Evolutionary conservation across 2,113 vertebrate species (phyloP).

Genomic region (Xenopus borealis): DNA sequence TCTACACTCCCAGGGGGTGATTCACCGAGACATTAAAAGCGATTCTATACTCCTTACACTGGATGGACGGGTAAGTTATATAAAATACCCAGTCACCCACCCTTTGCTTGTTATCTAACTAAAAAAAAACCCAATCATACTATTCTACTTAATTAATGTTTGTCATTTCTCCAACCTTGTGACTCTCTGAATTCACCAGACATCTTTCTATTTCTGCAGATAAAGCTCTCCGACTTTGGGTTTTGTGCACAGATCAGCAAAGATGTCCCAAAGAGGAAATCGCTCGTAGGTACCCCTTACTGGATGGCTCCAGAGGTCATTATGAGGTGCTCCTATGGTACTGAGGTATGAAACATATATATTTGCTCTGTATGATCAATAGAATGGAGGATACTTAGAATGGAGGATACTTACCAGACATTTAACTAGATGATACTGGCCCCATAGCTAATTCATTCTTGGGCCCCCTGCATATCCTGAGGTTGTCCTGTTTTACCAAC

Average conservation of each 20-base stretch:
- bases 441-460: too few relatives aligned
- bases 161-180: neutral
- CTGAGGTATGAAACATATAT: constrained; percentile 73
- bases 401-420: too few relatives aligned
- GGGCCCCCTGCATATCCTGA: too few relatives aligned
- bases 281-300: constrained; percentile 93
- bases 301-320: constrained; percentile 99
- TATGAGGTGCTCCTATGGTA: constrained; percentile 89
- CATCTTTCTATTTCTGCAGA: constrained; percentile 61
- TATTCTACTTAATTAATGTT: neutral
- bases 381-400: too few relatives aligned
- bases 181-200: neutral
- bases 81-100: too few relatives aligned
- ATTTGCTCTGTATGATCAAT: too few relatives aligned
- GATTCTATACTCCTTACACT: constrained; percentile 93
- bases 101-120: too few relatives aligned
- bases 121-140: too few relatives aligned
- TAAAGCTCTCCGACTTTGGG: constrained; percentile 97
- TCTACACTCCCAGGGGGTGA: constrained; percentile 95
- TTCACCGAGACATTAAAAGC: constrained; percentile 97
- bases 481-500: too few relatives aligned
- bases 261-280: constrained; percentile 95
- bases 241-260: constrained; percentile 99
- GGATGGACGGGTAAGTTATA: constrained; percentile 81
- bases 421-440: too few relatives aligned